Percentiles rank a stretch among this genome's conserved stretches.
Conservation (phyloP, 92 coral and sea anemone genomes). For the Porites evermanni region DNA sequence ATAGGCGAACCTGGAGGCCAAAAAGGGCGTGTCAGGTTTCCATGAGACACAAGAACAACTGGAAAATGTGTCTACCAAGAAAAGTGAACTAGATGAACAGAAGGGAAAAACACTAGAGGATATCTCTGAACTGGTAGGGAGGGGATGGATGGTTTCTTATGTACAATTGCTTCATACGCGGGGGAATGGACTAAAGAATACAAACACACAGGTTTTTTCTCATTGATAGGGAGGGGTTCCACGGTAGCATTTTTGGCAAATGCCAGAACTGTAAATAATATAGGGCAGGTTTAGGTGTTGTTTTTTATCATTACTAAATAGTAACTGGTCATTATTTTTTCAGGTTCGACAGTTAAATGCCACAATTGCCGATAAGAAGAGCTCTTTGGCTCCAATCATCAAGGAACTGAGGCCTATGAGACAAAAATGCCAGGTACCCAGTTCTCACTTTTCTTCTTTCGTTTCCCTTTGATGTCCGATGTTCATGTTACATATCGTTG, state of each 20-base stretch:
- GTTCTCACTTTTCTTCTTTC: background rate
- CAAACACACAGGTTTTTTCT: background rate
- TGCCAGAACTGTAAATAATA: no score
- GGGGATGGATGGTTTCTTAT: background rate
- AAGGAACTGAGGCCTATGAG: conserved; percentile 98
- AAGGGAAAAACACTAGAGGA: conserved; percentile 98
- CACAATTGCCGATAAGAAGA: conserved; percentile 95
- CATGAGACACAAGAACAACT: conserved; percentile 97
- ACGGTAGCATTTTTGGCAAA: background rate
- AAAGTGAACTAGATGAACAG: conserved; percentile 96
- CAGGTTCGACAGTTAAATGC: conserved; percentile 89
- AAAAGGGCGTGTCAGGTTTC: conserved; percentile 91
- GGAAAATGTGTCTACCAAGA: conserved; percentile 95
- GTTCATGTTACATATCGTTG: background rate
- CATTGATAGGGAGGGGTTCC: background rate
- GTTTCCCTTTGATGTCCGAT: background rate
- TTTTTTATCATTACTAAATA: no score
- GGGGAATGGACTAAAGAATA: background rate
- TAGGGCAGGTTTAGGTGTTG: no score
- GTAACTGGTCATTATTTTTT: background rate
- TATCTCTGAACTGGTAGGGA: conserved; percentile 92
- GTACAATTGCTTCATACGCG: background rate
- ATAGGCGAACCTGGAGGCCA: conserved; percentile 81
- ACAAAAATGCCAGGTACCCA: conserved; percentile 89
- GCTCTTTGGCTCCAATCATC: conserved; percentile 93